Conservation (phyloP, 1,140 invertebrate species). For the Tyrophagus putrescentiae region DNA sequence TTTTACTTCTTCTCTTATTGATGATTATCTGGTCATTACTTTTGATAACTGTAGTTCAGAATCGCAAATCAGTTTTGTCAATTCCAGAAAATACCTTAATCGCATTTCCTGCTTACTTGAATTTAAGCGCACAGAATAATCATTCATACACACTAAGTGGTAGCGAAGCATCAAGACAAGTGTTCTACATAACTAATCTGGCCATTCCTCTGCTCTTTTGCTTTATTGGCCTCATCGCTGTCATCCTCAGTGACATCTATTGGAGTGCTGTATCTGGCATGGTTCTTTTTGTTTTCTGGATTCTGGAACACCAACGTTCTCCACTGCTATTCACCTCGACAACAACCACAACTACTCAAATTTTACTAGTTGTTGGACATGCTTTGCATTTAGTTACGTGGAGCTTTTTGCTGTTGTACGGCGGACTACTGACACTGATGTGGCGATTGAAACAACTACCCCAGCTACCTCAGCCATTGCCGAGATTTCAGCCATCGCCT, state of each 20-base stretch:
- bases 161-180: not conserved
- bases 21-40: not conserved
- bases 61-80: no score
- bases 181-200: not conserved
- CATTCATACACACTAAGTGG: no score
- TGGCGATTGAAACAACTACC: not conserved
- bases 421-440: no score
- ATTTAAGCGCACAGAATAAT: no score
- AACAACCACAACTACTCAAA: not conserved
- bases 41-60: not conserved
- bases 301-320: not conserved
- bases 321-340: not conserved
- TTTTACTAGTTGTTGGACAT: not conserved
- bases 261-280: not conserved
- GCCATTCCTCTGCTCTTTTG: not conserved
- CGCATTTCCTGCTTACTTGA: no score
- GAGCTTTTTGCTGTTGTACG: not conserved
- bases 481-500: no score
- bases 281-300: constrained; percentile 5
- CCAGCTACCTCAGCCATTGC: no score
- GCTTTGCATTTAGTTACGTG: not conserved
- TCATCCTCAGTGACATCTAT: not conserved
- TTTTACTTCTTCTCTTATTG: not conserved
- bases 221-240: not conserved
- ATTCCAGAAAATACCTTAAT: no score